Evolutionary conservation across 2,113 vertebrate species (phyloP), one percentile per base, ranked within the genome.

Genomic region (Connochaetes taurinus): DNA sequence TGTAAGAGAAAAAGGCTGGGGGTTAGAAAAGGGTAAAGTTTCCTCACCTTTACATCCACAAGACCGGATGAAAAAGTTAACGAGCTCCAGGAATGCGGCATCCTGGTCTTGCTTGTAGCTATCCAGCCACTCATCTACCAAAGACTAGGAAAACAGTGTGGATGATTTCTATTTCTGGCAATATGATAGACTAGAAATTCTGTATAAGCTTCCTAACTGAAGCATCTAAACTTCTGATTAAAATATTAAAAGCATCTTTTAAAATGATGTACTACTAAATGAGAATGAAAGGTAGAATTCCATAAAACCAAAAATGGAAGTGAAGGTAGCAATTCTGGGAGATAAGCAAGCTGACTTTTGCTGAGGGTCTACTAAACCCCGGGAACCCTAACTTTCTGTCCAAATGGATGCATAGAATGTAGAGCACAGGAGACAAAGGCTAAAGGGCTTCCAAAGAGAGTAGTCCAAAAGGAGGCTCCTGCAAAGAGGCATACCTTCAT

Each of bases 51-150:
- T 99, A 98, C 99, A 99, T 95, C 99, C 99, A 21, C 99, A 99
- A 98, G 99, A 99, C 92, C 97, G 98, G 96, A 99, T 98, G 96
- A 99, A 98, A 97, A 99, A 99, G 99, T 99, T 99, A 97, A 99
- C 87, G 31, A 99, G 99, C 93, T 99, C 99, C 95, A 99, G 98
- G 87, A 99, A 98, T 21, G 98, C 99, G 6, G 58, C 74, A 96
- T 99, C 98, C 15, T 85, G 98, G 97, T 99, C 99, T 97, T 91
- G 98, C 94, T 99, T 99, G 99, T 99, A 99, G 98, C 96, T 98
- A 80, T 99, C 99, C 98, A 99, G 98, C 99, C 99, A 99, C 60
- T 99, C 99, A 7, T 99, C 99, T 76, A 99, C 99, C 98, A 99
- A 98, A 1, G 99, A 98, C 99, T 99, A 87, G 2, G 36, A 88